Evolutionary conservation across 2,797 vertebrate genomes (phyloP).

Genomic region (Ceryle rudis): DNA sequence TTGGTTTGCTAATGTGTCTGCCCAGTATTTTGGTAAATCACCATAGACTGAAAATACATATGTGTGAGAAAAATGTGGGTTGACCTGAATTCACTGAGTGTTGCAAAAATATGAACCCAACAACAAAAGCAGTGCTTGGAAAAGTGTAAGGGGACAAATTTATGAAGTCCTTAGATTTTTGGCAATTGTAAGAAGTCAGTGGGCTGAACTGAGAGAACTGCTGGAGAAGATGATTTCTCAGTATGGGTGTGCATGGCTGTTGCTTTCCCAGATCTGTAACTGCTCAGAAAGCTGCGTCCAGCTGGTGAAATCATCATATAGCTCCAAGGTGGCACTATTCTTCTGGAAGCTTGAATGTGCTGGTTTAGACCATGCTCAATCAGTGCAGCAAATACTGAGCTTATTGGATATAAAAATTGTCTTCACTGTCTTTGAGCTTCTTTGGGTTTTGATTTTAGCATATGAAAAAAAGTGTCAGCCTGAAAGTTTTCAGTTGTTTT

Average conservation of each 20-base stretch:
- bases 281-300: background rate
- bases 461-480: background rate
- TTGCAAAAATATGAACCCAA: background rate
- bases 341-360: background rate
- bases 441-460: background rate
- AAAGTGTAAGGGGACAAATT: background rate
- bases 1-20: background rate
- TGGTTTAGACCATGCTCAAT: background rate
- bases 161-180: background rate
- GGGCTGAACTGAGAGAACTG: background rate
- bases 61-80: background rate
- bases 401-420: background rate
- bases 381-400: background rate
- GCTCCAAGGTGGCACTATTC: background rate
- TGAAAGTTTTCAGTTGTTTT: background rate
- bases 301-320: background rate
- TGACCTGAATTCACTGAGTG: background rate
- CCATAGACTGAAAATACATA: background rate
- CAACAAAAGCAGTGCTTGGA: background rate
- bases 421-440: background rate
- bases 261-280: background rate
- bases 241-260: fast-evolving
- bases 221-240: background rate
- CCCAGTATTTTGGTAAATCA: background rate
- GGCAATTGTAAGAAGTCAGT: background rate